A percentile compares a stretch with the other conserved stretches of the same genome.
Evolutionary conservation across 2,797 vertebrate genomes (phyloP).

Genomic region (Platyrinchus mystaceus): DNA sequence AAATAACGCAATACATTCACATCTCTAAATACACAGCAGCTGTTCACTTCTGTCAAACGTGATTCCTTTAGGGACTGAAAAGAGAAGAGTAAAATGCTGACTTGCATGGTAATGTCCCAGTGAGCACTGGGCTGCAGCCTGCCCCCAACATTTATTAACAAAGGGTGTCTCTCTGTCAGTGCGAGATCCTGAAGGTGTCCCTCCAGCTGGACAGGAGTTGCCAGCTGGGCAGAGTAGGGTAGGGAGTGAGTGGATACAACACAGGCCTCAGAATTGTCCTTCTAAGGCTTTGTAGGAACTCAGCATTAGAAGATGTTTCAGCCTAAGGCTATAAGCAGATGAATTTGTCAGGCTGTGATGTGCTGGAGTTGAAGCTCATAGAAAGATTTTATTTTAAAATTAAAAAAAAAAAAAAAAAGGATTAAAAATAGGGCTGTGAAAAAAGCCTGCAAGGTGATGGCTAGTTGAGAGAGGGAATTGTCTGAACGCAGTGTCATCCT

Average conservation of each 20-base stretch:
- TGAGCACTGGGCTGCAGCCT: not conserved
- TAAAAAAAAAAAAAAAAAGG: not conserved
- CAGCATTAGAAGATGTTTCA: slow-evolving; percentile 4
- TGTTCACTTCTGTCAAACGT: slow-evolving; percentile 61
- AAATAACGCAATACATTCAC: slow-evolving; percentile 59
- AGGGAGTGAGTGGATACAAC: not conserved
- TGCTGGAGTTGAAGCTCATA: not conserved
- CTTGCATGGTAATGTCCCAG: slow-evolving; percentile 57
- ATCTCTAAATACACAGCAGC: slow-evolving; percentile 70
- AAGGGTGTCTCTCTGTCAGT: not conserved
- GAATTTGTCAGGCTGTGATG: slow-evolving; percentile 2
- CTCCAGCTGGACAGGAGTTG: not conserved
- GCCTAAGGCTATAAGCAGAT: not conserved
- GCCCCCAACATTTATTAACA: not conserved
- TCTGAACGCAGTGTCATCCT: not conserved
- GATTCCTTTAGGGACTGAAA: slow-evolving; percentile 56
- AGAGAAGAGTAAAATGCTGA: slow-evolving; percentile 17
- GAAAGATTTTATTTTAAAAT: not conserved
- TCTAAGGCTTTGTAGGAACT: not conserved
- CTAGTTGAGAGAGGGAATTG: not conserved
- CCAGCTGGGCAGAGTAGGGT: not conserved
- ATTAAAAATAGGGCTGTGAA: not conserved
- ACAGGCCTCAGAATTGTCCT: not conserved
- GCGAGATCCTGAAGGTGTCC: not conserved
- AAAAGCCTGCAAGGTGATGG: not conserved